Evolutionary conservation across 2,888 invertebrate species (phyloP), one percentile per base, ranked within the genome.

Genomic region (Catonia carolina): DNA sequence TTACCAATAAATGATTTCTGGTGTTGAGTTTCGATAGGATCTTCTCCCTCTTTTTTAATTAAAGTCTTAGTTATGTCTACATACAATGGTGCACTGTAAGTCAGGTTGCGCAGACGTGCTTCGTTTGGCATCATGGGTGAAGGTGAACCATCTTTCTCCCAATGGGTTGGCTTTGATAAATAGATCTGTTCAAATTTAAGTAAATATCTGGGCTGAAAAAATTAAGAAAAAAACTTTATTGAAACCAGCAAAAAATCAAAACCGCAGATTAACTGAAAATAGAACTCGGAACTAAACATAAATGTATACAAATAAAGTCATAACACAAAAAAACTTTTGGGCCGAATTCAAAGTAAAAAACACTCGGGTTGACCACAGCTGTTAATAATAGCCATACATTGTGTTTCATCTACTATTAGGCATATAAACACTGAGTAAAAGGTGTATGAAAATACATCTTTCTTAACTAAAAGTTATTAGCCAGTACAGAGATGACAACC

Each of bases 111-210:
- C 53, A 99, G 79, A 61, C 99, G 83, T 3, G 99, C 99, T 75
- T 99, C 99, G 70, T 99, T 99, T 0, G 99, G 99, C 96, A 99
- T 99, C 97, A 99, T 97, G 58, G 97, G 96, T 57, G 93, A 91
- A 12, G 98, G 97, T 0, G 97, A 94, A 70, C 99, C 99, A 78
- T 99, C 99, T 75, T 99, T 99, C 73, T 99, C 99, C 99, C 99
- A 99, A 79, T 99, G 99, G 6, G 98, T 99, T 2, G 99, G 99
- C 73, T 99, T 99, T 0, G 98, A 98, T 45, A 99, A 74, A 72
- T 99, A 99, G 71, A 99, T 98, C 76, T 99, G 98, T 72, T 97
- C 98, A 74, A 99, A 99, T 75, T 98, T 99, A 6, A 99, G 73
- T 36, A 92, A 75, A 75, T 95, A 98, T 60, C 89, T 83, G 0